A percentile compares a stretch with the other conserved stretches of the same genome.
Evolutionary conservation across 1,140 invertebrate species (phyloP).

Genomic region (Octopus bimaculoides): DNA sequence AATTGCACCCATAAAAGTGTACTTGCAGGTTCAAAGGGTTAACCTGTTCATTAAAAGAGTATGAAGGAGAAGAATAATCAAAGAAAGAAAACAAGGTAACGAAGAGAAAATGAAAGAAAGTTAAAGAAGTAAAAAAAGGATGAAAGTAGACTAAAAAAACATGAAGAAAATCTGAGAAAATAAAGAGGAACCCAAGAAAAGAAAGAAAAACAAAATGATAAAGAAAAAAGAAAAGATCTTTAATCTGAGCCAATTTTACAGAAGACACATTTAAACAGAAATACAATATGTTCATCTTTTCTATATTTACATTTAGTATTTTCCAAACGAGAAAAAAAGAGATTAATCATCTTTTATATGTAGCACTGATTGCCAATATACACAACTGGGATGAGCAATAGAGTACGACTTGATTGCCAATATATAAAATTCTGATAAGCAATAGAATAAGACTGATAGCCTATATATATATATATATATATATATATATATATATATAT

Average conservation of each 20-base stretch:
- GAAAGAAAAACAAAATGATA: neutral
- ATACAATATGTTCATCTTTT: no score
- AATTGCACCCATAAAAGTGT: no score
- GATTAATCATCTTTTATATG: no score
- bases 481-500: conserved; percentile 1
- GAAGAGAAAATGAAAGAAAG: neutral
- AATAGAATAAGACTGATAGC: no score
- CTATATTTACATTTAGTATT: no score
- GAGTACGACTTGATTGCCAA: no score
- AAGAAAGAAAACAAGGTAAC: neutral
- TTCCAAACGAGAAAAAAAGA: no score
- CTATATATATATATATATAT: neutral
- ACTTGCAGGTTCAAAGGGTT: neutral
- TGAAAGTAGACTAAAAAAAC: neutral
- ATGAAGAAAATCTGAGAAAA: neutral
- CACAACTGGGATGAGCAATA: no score
- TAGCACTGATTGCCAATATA: no score
- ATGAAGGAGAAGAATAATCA: neutral
- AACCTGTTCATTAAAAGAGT: neutral
- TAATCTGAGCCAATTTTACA: no score
- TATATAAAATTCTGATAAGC: no score
- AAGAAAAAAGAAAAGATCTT: neutral
- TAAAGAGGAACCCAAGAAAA: neutral
- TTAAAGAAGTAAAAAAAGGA: neutral
- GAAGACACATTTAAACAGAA: no score